These are phyloP conservation scores for Drosophila mettleri DNA, from an alignment of 2,888 invertebrate species.

Conservation along the genomic window DNA sequence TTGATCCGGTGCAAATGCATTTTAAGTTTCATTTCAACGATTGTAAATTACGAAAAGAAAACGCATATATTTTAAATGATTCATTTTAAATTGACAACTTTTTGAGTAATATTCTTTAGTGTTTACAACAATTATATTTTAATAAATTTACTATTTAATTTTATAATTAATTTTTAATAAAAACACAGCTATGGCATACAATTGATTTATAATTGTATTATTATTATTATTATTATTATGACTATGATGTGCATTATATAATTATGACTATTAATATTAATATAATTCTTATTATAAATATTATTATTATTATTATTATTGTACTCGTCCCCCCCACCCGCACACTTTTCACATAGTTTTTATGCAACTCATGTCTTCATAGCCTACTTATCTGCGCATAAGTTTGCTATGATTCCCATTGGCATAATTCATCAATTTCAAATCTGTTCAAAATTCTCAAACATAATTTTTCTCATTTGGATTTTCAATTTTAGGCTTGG, in stretches of 20 bases:
- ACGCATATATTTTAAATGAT: slow-evolving; percentile 3
- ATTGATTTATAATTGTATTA: slow-evolving; percentile 56
- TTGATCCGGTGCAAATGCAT: slow-evolving; percentile 39
- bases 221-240: slow-evolving; percentile 41
- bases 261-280: slow-evolving; percentile 28
- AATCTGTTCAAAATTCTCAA: slow-evolving; percentile 15
- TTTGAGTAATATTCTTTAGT: slow-evolving; percentile 40
- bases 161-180: slow-evolving; percentile 62
- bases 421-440: slow-evolving; percentile 18
- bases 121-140: slow-evolving; percentile 47
- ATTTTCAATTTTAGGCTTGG: slow-evolving; percentile 83
- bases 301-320: slow-evolving; percentile 12
- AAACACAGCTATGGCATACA: slow-evolving; percentile 54
- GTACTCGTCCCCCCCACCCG: slow-evolving; percentile 20
- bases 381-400: slow-evolving; percentile 65
- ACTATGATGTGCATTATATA: slow-evolving; percentile 22
- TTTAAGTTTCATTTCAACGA: slow-evolving; percentile 42
- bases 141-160: slow-evolving; percentile 52
- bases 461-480: slow-evolving; percentile 50
- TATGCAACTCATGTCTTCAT: slow-evolving; percentile 34
- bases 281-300: background rate
- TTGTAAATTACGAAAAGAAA: slow-evolving; percentile 47
- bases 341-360: background rate
- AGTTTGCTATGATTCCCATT: slow-evolving; percentile 44
- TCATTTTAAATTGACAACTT: slow-evolving; percentile 41